Base-by-base conservation (phyloP, 2,888 invertebrate genomes). In the Andrena trimmerana region DNA sequence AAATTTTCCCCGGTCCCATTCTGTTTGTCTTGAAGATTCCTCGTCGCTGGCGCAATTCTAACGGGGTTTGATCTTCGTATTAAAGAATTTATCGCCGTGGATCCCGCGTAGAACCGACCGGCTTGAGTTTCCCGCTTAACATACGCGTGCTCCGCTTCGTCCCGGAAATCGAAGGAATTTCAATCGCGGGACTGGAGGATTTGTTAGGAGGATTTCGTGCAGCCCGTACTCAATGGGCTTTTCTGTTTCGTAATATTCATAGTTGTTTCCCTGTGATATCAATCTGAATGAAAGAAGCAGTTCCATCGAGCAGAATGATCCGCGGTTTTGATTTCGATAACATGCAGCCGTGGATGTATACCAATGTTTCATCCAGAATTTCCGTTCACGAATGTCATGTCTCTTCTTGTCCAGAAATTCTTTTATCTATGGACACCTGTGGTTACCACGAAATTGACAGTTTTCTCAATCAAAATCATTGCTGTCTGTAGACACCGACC, bases 41-140 rank as follows among this genome's bases (percentile, higher is more conserved):
- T 13, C 27, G 20, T 31, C 16, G 52, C 33, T 57, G 63, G n/a
- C 65, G 57, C 63, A 72, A 69, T 72, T 69, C 68, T 63, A 52
- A 78, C 72, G 63, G 27, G 52, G 63, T 73, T 81, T 73, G 65
- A 65, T 65, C 72, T 59, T 20, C 4, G 72, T 59, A 72, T 81
- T 72, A 69, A 79, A 67, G 42, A 79, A 79, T 81, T 81, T 67
- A 57, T 29, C 24, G 72, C 36, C 16, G 10, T 20, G 24, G 68
- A 36, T 65, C 59, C 36, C 52, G 10, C 8, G 63, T 7, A 42
- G 62, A 67, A 48, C 42, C 6, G 33, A 24, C 42, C 29, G 31
- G 27, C 10, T 24, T 4, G 50, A 66, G 33, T 59, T 63, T 29
- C 48, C 72, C 24, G 27, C 63, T 75, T 16, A 31, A 52, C 16